Base-by-base conservation (phyloP, 2,888 invertebrate genomes). In the Nasonia oneida region DNA sequence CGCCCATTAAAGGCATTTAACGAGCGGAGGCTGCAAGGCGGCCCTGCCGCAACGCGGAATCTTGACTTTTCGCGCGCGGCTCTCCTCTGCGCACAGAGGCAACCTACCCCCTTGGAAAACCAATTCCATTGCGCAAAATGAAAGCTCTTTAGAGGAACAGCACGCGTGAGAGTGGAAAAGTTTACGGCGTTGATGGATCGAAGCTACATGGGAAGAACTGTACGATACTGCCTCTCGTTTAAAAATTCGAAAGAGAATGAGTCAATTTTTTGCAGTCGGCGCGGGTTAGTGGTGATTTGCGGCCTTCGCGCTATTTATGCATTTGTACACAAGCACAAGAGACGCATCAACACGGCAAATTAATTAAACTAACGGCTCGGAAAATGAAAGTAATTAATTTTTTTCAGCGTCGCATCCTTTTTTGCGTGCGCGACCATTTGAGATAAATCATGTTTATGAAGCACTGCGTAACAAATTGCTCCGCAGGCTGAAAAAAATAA, bases 1-100 rank as follows among this genome's bases (percentile, higher is more conserved):
- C 89, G 87, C 81, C 89, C 87, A 88, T 89, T 89, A 87, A 89
- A 90, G 89, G 88, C 89, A 87, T 90, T 89, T 90, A 90, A 91
- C 90, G 90, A 90, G 89, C 90, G 79, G 53, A 64, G 77, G 77
- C 81, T 67, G 86, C 86, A 23, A 39, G 42, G 23, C n/a, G 18
- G 64, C 47, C 47, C 47, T 47, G 47, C 47, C 47, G 73, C 71
- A 18, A 23, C n/a, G 12, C n/a, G 37, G 53, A 39, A 37, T 37
- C 39, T 33, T 42, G 64, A 23, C 79, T 77, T 47, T 75, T 74
- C 80, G 53, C 79, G 84, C 64, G 84, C 64, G 75, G 42, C 42
- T 64, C 70, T 42, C 70, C 6, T 18, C 53, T 15, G 2, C 6
- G 37, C 57, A 18, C 53, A 61, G 57, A n/a, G n/a, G 50, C 37